Percentiles rank a stretch among this genome's conserved stretches.
Evolutionary conservation across 2,797 vertebrate species (phyloP).

Genomic region (Xenopus petersii): DNA sequence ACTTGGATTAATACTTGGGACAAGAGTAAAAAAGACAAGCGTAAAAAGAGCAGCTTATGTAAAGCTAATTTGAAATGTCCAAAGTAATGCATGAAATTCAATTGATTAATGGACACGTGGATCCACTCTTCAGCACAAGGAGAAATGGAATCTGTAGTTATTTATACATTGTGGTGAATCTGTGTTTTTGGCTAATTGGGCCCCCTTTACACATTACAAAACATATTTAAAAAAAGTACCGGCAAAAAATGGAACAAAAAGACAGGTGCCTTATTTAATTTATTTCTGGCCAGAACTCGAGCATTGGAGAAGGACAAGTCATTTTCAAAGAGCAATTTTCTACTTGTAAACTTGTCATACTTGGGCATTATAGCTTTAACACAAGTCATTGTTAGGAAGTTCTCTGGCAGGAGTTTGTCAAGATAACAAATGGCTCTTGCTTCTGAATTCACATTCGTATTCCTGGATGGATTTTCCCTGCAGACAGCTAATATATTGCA

Average conservation of each 20-base stretch:
- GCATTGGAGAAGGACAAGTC: slow-evolving; percentile 32
- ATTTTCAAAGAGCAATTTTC: slow-evolving; percentile 45
- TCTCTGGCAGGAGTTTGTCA: slow-evolving; percentile 48
- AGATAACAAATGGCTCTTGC: slow-evolving; percentile 45
- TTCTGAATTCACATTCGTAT: slow-evolving; percentile 39
- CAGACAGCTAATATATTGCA: slow-evolving; percentile 47
- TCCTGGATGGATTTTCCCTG: slow-evolving; percentile 44
- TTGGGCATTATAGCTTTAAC: slow-evolving; percentile 39
- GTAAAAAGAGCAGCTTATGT: too few species aligned
- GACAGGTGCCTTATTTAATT: not conserved
- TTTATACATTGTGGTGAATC: slow-evolving; percentile 1
- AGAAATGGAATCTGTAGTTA: not conserved
- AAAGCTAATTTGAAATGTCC: too few species aligned
- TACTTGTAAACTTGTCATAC: slow-evolving; percentile 40
- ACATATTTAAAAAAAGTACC: not conserved
- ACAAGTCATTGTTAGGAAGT: slow-evolving; percentile 45
- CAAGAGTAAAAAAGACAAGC: too few species aligned
- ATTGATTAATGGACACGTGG: too few species aligned
- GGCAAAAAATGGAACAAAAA: not conserved
- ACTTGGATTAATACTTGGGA: too few species aligned
- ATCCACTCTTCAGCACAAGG: too few species aligned
- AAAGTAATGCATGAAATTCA: too few species aligned
- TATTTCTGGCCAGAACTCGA: slow-evolving; percentile 8
- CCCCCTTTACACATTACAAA: not conserved
- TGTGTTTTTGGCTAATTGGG: not conserved